These are phyloP conservation scores for Himalopsyche kuldschensis DNA, from an alignment of 2,888 invertebrate species.

Conservation along the genomic window DNA sequence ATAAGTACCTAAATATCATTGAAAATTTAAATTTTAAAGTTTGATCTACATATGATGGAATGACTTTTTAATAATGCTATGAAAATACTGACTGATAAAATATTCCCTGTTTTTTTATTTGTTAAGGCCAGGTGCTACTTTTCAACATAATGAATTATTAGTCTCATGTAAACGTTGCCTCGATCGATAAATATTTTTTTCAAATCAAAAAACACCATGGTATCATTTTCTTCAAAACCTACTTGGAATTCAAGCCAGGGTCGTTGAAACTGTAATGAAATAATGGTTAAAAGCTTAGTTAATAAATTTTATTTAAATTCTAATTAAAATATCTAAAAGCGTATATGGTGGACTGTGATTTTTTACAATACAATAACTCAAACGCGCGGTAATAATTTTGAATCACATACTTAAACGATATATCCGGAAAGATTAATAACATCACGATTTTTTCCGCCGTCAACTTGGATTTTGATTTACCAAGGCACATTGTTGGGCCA, in stretches of 20 bases:
- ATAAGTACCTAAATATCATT: no score
- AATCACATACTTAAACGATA: not conserved
- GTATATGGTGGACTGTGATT: not conserved
- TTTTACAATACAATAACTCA: not conserved
- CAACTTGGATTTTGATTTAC: not conserved
- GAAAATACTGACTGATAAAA: no score
- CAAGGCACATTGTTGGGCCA: not conserved
- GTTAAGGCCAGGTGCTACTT: no score
- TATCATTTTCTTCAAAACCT: not conserved
- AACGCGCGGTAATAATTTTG: not conserved
- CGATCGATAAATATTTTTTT: no score
- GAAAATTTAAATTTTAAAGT: no score
- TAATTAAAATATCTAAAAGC: not conserved
- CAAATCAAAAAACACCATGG: no score
- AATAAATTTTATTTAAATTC: not conserved
- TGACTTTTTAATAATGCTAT: no score
- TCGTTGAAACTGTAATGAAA: not conserved
- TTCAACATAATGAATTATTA: no score
- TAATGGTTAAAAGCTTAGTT: not conserved
- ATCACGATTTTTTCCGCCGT: not conserved
- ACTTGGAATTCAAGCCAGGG: not conserved
- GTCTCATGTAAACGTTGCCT: no score
- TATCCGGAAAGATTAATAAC: not conserved
- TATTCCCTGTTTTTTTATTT: no score
- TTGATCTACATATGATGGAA: no score